phyloP scores from a whole-genome alignment of 1,140 invertebrate species.

The Capitella teleta region DNA sequence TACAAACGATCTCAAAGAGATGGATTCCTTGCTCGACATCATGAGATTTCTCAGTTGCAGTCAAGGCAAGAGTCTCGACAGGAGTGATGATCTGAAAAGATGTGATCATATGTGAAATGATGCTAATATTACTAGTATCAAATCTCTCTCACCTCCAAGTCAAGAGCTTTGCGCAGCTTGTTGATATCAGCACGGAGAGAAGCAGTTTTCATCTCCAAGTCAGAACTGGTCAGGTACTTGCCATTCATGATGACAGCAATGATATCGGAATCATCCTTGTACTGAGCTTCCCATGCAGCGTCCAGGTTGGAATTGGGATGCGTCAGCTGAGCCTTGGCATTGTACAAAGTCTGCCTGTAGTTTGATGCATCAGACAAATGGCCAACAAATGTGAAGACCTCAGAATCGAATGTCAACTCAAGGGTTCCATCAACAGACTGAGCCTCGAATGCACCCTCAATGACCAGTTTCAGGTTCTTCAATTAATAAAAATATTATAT shows the following conservation, averaged over 20 bases:
- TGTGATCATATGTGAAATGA: too few relatives aligned
- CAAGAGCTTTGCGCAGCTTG: constrained; percentile 21
- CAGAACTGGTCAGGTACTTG: constrained; percentile 20
- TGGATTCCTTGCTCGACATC: too few relatives aligned
- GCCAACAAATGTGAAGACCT: constrained; percentile 26
- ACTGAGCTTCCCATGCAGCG: constrained; percentile 20
- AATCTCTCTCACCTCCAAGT: too few relatives aligned
- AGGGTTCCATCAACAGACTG: neutral
- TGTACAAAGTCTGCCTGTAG: constrained; percentile 22
- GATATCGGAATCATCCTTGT: constrained; percentile 9
- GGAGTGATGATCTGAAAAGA: too few relatives aligned
- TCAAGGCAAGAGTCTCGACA: too few relatives aligned
- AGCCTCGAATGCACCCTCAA: too few relatives aligned
- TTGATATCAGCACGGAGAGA: constrained; percentile 26
- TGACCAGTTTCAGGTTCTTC: too few relatives aligned
- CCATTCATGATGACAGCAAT: constrained; percentile 18
- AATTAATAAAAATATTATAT: too few relatives aligned
- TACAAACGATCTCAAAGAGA: too few relatives aligned
- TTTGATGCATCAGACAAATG: constrained; percentile 21
- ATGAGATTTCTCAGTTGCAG: too few relatives aligned
- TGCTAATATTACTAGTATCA: too few relatives aligned
- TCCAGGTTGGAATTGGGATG: constrained; percentile 29
- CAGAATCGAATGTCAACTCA: constrained; percentile 5
- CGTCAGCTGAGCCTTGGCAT: constrained; percentile 16
- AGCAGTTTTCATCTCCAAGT: constrained; percentile 17